Evolutionary conservation across 2,888 invertebrate genomes (phyloP).

Genomic region (Nudaria mundana): DNA sequence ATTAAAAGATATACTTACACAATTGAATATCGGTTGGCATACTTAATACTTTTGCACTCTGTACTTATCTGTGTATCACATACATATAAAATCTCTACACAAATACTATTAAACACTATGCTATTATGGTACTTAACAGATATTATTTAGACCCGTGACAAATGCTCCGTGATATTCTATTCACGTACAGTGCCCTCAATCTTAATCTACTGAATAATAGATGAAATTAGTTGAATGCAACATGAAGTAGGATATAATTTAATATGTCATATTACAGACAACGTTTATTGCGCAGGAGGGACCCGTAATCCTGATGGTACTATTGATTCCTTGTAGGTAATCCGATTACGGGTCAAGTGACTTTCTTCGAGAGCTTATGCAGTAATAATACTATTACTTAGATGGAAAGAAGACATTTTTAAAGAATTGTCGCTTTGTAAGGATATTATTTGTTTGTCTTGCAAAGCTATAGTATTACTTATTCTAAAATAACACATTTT

Average conservation of each 20-base stretch:
- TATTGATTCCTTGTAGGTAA: slow-evolving; percentile 63
- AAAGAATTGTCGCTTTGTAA: not conserved
- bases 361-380: slow-evolving; percentile 45
- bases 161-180: not conserved
- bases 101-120: too few relatives aligned
- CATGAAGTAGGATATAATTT: too few relatives aligned
- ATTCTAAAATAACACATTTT: too few relatives aligned
- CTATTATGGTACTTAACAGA: too few relatives aligned
- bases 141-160: too few relatives aligned
- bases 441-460: not conserved
- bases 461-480: not conserved
- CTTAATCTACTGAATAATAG: not conserved
- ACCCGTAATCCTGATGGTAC: slow-evolving; percentile 54
- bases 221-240: not conserved
- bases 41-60: too few relatives aligned
- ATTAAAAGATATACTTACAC: too few relatives aligned
- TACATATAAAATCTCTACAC: too few relatives aligned
- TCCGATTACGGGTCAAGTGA: slow-evolving; percentile 61
- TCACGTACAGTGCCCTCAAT: not conserved
- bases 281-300: slow-evolving; percentile 16
- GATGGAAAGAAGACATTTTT: slow-evolving; percentile 5
- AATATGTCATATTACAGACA: slow-evolving; percentile 5
- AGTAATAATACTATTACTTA: slow-evolving; percentile 26
- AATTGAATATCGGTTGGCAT: too few relatives aligned
- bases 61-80: too few relatives aligned